Evolutionary conservation across 35 echinoderm and acorn worm genomes (phyloP), one percentile per base, ranked within the genome.

Genomic region (Ptychodera flava): DNA sequence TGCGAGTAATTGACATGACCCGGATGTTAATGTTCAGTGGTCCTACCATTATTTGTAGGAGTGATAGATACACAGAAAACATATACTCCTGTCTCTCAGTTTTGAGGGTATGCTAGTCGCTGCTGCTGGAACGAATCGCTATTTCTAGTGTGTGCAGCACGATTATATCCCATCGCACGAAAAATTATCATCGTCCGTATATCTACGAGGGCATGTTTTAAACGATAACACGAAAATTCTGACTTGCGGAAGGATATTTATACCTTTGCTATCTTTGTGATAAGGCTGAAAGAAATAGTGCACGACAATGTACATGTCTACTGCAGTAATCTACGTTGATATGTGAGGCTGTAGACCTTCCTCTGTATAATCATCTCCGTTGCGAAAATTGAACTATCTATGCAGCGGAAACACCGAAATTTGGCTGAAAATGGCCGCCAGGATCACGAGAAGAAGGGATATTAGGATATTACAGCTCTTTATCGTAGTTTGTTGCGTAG

Each of bases 211-310:
- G n/a, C n/a, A n/a, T n/a, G n/a, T n/a, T n/a, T n/a, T n/a, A n/a
- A n/a, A n/a, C n/a, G n/a, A n/a, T n/a, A n/a, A n/a, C n/a, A n/a
- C n/a, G n/a, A n/a, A n/a, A n/a, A n/a, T n/a, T n/a, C n/a, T n/a
- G n/a, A n/a, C n/a, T n/a, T 64, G 45, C 45, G 45, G 45, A 64
- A 64, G 45, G 45, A 64, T 64, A 64, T 64, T 64, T 64, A 64
- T 64, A 6, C 22, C 45, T n/a, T 12, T 64, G 45, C 45, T 64
- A 12, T 64, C 45, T 64, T 64, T 64, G 45, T 64, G 22, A 64
- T 22, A 64, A 64, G 45, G 45, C 22, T 64, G 6, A 22, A 64
- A 64, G 22, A 64, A 64, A 64, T 64, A 64, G 45, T 64, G 6
- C 45, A 22, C 22, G 45, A 64, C 45, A 64, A 64, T 64, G 45